phyloP scores from a whole-genome alignment of 2,113 vertebrate genomes.

The Nannobrachium achirus region DNA sequence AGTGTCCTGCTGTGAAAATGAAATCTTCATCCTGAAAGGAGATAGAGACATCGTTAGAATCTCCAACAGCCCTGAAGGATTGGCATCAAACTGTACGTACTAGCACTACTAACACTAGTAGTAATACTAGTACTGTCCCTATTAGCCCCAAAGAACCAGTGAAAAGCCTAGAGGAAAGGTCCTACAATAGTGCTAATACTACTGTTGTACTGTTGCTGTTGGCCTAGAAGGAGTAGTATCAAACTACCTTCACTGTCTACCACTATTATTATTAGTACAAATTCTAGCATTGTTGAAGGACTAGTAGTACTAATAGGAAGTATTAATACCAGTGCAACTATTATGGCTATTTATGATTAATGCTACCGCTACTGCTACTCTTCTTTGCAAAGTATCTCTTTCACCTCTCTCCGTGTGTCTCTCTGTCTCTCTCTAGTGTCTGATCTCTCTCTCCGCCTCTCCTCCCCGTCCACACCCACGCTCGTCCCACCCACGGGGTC shows the following conservation, averaged over 20 bases:
- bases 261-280: too few relatives aligned
- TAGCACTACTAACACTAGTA: neutral
- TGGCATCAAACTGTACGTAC: constrained; percentile 82
- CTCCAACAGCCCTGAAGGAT: constrained; percentile 89
- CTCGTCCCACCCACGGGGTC: constrained; percentile 68
- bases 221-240: too few relatives aligned
- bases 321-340: too few relatives aligned
- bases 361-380: too few relatives aligned
- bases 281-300: too few relatives aligned
- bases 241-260: neutral
- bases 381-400: too few relatives aligned
- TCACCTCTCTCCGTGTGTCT: neutral
- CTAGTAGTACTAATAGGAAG: too few relatives aligned
- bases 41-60: constrained; percentile 94
- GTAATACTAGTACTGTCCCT: neutral
- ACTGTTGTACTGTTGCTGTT: too few relatives aligned
- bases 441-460: constrained; percentile 59
- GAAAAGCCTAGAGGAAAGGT: too few relatives aligned
- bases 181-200: too few relatives aligned
- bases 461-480: constrained; percentile 72
- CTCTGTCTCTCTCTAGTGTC: constrained; percentile 43
- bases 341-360: too few relatives aligned
- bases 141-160: neutral
- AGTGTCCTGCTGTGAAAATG: constrained; percentile 92
- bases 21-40: constrained; percentile 96